Evolutionary conservation across 2,113 vertebrate species (phyloP).

Genomic region (Eubucco bourcierii): DNA sequence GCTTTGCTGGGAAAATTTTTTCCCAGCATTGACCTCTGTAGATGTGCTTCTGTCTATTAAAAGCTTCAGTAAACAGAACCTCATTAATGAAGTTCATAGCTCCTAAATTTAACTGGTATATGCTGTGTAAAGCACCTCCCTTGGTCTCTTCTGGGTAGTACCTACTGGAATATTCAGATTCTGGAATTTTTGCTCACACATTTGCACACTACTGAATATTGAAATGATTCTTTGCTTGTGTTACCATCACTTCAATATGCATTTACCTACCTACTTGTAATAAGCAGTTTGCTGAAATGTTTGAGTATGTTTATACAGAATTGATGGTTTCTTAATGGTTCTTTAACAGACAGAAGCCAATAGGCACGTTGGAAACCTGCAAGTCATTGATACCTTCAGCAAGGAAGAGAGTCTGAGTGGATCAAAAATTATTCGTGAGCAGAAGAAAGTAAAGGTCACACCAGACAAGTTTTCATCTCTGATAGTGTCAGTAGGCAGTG

Average conservation of each 20-base stretch:
- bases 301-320: neutral
- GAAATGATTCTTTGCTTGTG: neutral
- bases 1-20: neutral
- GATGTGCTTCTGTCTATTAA: neutral
- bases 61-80: neutral
- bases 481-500: neutral
- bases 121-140: neutral
- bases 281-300: neutral
- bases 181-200: neutral
- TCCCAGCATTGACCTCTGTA: neutral
- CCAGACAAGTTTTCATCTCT: neutral
- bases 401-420: conserved; percentile 60
- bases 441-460: neutral
- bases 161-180: neutral
- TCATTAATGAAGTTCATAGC: neutral
- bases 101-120: neutral
- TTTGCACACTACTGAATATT: neutral
- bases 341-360: conserved; percentile 74
- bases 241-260: neutral
- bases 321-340: neutral
- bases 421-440: neutral
- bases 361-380: conserved; percentile 66
- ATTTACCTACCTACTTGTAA: neutral
- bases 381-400: conserved; percentile 72
- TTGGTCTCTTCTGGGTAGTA: neutral